Evolutionary conservation across 2,113 vertebrate genomes (phyloP).

Genomic region (Xenopus laevis): DNA sequence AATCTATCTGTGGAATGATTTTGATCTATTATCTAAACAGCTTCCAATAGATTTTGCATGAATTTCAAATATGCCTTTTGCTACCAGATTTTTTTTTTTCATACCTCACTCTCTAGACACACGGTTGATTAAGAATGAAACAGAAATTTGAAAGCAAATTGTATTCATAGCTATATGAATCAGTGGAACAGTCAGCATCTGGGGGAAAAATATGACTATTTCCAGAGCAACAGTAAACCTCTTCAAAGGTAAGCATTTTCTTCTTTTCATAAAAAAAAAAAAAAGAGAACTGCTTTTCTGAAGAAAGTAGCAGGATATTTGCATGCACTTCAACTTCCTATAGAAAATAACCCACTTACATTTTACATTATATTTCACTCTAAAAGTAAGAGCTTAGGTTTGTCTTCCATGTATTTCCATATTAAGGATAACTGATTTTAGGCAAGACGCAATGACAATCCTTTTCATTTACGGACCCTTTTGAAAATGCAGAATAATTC

Average conservation of each 20-base stretch:
- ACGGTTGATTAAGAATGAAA: neutral
- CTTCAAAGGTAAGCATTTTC: neutral
- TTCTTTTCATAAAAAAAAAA: neutral
- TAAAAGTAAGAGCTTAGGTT: neutral
- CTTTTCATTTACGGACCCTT: neutral
- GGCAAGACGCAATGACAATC: neutral
- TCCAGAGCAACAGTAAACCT: neutral
- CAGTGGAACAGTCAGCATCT: neutral
- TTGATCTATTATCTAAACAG: too few relatives aligned
- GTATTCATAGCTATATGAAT: neutral
- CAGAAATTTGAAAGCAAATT: neutral
- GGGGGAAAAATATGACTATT: neutral
- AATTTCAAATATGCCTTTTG: too few relatives aligned
- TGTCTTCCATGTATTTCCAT: neutral
- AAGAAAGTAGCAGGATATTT: neutral
- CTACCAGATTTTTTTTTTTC: too few relatives aligned
- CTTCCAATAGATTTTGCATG: too few relatives aligned
- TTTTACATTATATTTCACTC: neutral
- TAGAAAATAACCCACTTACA: neutral
- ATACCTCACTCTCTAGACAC: neutral
- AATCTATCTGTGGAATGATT: too few relatives aligned
- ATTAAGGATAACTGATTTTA: neutral
- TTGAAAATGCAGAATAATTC: too few relatives aligned
- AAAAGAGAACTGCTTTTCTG: neutral
- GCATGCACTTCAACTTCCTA: neutral